Evolutionary conservation across 2,113 vertebrate genomes (phyloP), one percentile per base, ranked within the genome.

Genomic region (Accipiter virgatus): DNA sequence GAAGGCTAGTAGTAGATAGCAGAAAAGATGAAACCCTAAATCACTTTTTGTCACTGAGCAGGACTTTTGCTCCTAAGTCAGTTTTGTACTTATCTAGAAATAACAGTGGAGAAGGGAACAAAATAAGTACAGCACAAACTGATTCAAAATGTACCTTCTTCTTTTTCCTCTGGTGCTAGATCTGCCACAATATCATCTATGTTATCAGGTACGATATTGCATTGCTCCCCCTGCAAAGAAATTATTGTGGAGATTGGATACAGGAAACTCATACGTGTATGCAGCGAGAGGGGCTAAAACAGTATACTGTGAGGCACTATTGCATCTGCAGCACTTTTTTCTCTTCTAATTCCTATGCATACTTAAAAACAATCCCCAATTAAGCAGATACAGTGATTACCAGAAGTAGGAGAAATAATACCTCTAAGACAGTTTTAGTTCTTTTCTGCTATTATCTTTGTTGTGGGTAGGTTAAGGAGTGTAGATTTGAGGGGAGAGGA

Each of bases 121-220:
- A 95, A 95, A 88, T 72, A 79, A 80, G 36, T 43, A 50, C 27
- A 12, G 10, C 68, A 88, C n/a, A 78, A 94, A 47, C 34, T 81
- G 38, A 93, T 97, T 94, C 89, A 52, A 92, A 82, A 90, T 14
- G 0, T 97, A 99, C 99, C 99, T 99, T 99, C 99, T 45, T 99
- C 99, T 97, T 99, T 99, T 36, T 99, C 99, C 95, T 99, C 99
- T 42, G 99, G 99, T 92, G 99, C 99, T 78, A 99, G 98, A 92
- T 99, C 99, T 48, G 99, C 99, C 63, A 99, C 99, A 74, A 99
- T 99, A 95, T 99, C 99, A 61, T 99, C 99, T 34, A 99, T 98
- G 56, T 99, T 99, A 98, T 99, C 99, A 5, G 99, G 99, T 50
- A 99, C 98, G 16, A 99, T 98, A 97, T 99, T 99, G 98, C 99